A percentile compares a stretch with the other conserved stretches of the same genome.
Conservation (phyloP, 1,140 invertebrate genomes). For the Anoplolepis gracilipes region DNA sequence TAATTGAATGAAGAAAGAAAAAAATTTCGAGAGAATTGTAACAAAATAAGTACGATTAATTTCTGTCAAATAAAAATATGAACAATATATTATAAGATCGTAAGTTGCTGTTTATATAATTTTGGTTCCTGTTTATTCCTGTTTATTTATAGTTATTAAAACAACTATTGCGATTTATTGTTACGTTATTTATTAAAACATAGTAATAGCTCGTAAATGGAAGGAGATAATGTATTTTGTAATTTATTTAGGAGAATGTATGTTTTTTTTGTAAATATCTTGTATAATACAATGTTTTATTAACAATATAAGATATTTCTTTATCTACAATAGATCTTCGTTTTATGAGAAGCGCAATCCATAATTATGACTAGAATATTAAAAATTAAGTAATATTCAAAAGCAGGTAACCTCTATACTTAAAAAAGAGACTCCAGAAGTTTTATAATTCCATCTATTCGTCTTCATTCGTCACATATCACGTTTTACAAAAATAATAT, state of each 20-base stretch:
- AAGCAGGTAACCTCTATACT: not conserved
- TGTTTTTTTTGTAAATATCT: constrained; percentile 69
- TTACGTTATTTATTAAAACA: not conserved
- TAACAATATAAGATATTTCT: not conserved
- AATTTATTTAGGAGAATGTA: constrained; percentile 53
- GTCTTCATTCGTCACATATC: not conserved
- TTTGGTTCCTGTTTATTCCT: not conserved
- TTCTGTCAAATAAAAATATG: not conserved
- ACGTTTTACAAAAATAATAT: constrained; percentile 84
- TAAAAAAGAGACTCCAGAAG: too few species aligned
- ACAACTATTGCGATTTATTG: constrained; percentile 5
- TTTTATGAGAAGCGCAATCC: not conserved
- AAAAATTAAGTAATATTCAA: not conserved
- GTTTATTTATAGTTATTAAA: constrained; percentile 19
- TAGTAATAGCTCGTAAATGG: constrained; percentile 6
- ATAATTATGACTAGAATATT: not conserved
- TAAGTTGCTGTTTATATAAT: constrained; percentile 28
- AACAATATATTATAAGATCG: not conserved
- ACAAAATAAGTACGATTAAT: constrained; percentile 33
- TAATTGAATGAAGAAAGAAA: not conserved
- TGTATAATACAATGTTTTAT: constrained; percentile 66
- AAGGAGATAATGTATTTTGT: constrained; percentile 65
- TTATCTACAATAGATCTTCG: not conserved
- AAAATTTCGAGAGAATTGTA: constrained; percentile 34
- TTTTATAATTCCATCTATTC: not conserved